Evolutionary conservation across 1,140 invertebrate genomes (phyloP), one percentile per base, ranked within the genome.

Genomic region (Tetraneura akinire): DNA sequence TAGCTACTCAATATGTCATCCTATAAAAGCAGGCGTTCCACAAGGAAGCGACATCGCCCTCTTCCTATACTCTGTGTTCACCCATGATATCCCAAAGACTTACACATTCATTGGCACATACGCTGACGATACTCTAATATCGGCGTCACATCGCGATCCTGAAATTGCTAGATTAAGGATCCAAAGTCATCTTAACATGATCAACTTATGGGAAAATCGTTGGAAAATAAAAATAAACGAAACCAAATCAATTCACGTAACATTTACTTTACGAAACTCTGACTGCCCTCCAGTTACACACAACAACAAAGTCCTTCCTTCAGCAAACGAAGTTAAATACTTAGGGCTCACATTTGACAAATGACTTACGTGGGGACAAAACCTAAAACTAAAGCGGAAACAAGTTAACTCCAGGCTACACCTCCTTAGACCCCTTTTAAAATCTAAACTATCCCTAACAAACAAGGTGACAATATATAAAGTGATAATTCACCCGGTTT

Each of bases 101-200:
- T 74, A 55, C 29, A 80, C 32, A 70, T 57, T 73, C 29, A 49
- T 60, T 23, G 81, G 60, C 21, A 47, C 57, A 29, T 81, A 47
- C n/a, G 76, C 81, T 29, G 81, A 81, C 23, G 81, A 81, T 55
- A 81, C 78, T 18, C 23, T 66, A 42, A 45, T 81, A n/a, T 60
- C 68, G 42, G 81, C 78, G 16, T 47, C 49, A 55, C 55, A 73
- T 23, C 16, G n/a, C 26, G 55, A 78, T 57, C 55, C 55, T 26
- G 9, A 57, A 57, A 57, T 26, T 26, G 13, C 55, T 57, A 26
- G 55, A 10, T 11, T 0, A 10, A 68, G 11, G 26, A 18, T 80
- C 6, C 62, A 80, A 66, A 37, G 32, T 32, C 45, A 57, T 9
- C 57, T 80, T 1, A 49, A 68, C 51, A 62, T 51, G 26, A 66